Percentiles rank a stretch among this genome's conserved stretches.
Evolutionary conservation across 2,797 vertebrate genomes (phyloP).

Genomic region (Eulemur rubriventer): DNA sequence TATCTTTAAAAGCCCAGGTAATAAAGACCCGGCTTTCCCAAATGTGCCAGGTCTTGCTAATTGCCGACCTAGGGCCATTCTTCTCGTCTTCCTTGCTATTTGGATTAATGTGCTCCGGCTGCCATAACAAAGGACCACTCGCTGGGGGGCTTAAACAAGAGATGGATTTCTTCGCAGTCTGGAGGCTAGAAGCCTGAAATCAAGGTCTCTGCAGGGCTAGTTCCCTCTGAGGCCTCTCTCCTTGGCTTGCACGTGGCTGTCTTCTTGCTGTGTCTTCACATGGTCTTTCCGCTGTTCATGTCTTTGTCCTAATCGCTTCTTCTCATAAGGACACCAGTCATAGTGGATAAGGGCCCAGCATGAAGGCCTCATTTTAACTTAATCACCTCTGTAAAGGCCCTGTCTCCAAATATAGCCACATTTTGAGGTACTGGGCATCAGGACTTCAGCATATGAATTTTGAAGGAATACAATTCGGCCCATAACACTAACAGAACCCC

Average conservation of each 20-base stretch:
- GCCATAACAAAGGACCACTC: not conserved
- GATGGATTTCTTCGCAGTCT: not conserved
- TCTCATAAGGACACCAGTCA: not conserved
- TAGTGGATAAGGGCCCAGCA: not conserved
- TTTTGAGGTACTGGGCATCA: not conserved
- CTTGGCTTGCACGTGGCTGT: not conserved
- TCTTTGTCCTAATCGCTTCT: not conserved
- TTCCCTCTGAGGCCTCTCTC: not conserved
- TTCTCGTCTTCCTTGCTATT: not conserved
- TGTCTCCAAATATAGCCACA: not conserved
- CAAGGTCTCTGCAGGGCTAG: not conserved
- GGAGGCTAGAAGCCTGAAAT: not conserved
- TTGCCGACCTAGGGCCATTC: not conserved
- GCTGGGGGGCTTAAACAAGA: not conserved
- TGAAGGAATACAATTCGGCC: not conserved
- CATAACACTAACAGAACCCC: not conserved
- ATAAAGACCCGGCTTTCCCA: not conserved
- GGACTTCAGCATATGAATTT: not conserved
- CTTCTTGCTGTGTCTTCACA: not conserved
- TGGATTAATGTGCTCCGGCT: not conserved
- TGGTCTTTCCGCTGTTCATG: not conserved
- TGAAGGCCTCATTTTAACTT: constrained; percentile 30
- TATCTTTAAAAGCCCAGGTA: not conserved
- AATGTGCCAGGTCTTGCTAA: not conserved
- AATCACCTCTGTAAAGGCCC: not conserved